Evolutionary conservation across 2,113 vertebrate species (phyloP), one percentile per base, ranked within the genome.

Genomic region (Ptilorrhoa leucosticta): DNA sequence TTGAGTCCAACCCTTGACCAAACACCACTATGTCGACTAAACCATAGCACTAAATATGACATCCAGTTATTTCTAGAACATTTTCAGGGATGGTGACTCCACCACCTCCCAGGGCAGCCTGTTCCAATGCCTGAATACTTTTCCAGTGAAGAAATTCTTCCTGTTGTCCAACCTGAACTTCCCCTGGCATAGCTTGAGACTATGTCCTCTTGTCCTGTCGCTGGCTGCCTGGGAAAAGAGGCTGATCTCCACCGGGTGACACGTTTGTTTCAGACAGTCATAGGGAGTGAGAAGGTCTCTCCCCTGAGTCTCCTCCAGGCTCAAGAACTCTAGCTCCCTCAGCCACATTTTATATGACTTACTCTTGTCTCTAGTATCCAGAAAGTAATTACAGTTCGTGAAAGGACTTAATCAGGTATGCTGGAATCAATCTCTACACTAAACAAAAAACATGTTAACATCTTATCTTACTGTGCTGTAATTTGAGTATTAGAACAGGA

Each of bases 201-300:
- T 26, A 5, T 21, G 5, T 56, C 17, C 20, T n/a, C 11, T 64
- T 64, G 20, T 12, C 24, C 30, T 21, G 24, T 33, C 16, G 5
- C 24, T 40, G 26, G 3, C 12, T 70, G 8, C 10, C 47, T 21
- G 13, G 30, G 11, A 54, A 47, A 70, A 40, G 9, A 30, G n/a
- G 26, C 24, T 42, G 24, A 24, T 40, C 13, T 40, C 40, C 20
- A 17, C 20, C 7, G n/a, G 30, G 11, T 18, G 7, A 39, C 20
- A 40, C 4, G 7, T 0, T 47, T 13, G 10, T 42, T 48, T 80
- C 16, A 48, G 13, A 35, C 6, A 63, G 17, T 47, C 3, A 0
- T 10, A 26, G 48, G 14, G 9, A 79, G 11, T 48, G 20, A 40
- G 31, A 27, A 13, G 13, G 11, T 10, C 11, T 10, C 11, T 40